These are phyloP conservation scores for Spea multiplicata DNA, from an alignment of 2,113 vertebrate species.

Conservation along the genomic window DNA sequence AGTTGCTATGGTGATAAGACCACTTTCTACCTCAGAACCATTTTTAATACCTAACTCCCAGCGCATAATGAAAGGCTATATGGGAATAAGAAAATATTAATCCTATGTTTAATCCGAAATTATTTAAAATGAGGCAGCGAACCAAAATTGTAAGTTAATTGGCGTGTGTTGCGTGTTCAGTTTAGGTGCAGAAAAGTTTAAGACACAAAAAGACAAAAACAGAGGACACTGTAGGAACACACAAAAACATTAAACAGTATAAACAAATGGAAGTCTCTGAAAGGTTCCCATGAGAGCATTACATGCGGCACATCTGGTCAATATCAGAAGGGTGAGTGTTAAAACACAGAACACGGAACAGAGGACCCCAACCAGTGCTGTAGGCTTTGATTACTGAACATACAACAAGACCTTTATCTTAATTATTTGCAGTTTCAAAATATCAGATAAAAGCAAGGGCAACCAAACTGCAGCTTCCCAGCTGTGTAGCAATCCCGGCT, in stretches of 20 bases:
- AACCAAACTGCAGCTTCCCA: too few relatives aligned
- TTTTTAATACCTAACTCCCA: too few relatives aligned
- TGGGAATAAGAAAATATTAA: too few relatives aligned
- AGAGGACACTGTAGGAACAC: neutral
- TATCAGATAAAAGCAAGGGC: neutral
- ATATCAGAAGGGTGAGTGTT: neutral
- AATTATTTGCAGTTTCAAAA: slow-evolving; percentile 10
- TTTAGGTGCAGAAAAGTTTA: slow-evolving; percentile 14
- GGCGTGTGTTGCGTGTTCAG: neutral
- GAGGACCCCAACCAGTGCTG: slow-evolving; percentile 31
- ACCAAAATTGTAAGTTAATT: neutral
- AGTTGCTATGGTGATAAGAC: too few relatives aligned
- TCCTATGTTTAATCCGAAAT: too few relatives aligned
- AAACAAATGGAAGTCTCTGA: neutral
- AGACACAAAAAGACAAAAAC: slow-evolving; percentile 3
- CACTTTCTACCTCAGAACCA: too few relatives aligned
- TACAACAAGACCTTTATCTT: neutral
- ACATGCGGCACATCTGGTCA: slow-evolving; percentile 22
- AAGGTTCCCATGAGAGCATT: slow-evolving; percentile 4
- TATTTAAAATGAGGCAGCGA: too few relatives aligned
- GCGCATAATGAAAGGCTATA: too few relatives aligned
- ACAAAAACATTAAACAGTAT: slow-evolving; percentile 8
- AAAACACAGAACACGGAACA: slow-evolving; percentile 26
- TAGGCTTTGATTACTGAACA: slow-evolving; percentile 45
- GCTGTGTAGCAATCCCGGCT: too few relatives aligned